Conservation (phyloP, 2,888 invertebrate species). For the Autographa pulchrina region DNA sequence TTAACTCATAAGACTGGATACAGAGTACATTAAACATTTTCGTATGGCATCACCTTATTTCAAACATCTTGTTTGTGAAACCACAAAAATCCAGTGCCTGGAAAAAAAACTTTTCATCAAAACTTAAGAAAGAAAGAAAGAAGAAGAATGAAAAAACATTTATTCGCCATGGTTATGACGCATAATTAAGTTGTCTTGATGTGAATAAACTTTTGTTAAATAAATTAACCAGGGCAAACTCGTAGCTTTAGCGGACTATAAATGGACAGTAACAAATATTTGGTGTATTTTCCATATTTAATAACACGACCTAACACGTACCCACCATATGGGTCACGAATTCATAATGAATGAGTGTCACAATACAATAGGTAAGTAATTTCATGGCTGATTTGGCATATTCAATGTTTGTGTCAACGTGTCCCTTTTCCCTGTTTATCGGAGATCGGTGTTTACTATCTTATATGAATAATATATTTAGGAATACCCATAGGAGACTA, state of each 20-base stretch:
- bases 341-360: constrained; percentile 44
- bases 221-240: background rate
- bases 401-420: constrained; percentile 33
- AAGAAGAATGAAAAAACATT: too few species aligned
- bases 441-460: constrained; percentile 20
- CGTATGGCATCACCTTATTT: background rate
- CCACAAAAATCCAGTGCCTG: background rate
- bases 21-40: background rate
- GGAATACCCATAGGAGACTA: background rate
- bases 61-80: background rate
- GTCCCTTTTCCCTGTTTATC: constrained; percentile 20
- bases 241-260: constrained; percentile 2
- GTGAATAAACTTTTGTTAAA: background rate
- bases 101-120: background rate
- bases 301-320: background rate
- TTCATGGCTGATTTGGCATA: constrained; percentile 46
- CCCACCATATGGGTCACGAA: background rate
- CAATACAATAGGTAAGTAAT: constrained; percentile 34
- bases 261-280: background rate
- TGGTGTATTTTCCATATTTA: background rate
- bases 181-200: background rate
- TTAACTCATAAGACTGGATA: constrained; percentile 25
- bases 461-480: constrained; percentile 3
- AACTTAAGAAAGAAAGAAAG: too few species aligned
- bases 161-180: too few species aligned